Base-by-base conservation (phyloP, 2,888 invertebrate species). In the Hymenopus coronatus region DNA sequence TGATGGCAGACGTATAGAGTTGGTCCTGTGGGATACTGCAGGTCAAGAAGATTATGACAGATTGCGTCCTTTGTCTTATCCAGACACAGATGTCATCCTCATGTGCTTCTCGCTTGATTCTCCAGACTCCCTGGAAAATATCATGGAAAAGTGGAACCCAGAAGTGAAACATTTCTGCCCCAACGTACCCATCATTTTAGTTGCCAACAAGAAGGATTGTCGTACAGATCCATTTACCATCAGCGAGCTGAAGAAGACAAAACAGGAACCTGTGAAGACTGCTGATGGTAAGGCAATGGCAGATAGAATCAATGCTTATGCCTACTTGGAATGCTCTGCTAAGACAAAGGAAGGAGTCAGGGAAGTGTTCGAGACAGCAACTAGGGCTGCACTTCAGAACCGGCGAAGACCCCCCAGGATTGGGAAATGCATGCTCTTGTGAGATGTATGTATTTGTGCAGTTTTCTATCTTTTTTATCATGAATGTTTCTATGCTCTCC, bases 41-140 rank as follows among this genome's bases (percentile, higher is more conserved):
- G 54, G 54, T 4, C 54, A 99, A 94, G 99, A 99, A 94, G 99
- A 99, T 94, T 99, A 99, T 94, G 99, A 99, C 94, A 96, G 98
- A 94, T 96, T 99, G 93, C 96, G 99, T 93, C 99, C 99, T 91
- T 94, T 98, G 91, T 98, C 98, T 91, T 99, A 99, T 94, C 99
- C 99, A 88, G 99, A 99, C 94, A 99, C 99, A 90, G 99, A 99
- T 94, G 99, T 99, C 91, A 99, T 99, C 92, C 96, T 99, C 92
- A 99, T 99, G 98, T 99, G 99, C 95, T 99, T 99, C 95, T 98
- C 98, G 92, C 98, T 99, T 93, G 99, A 99, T 94, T 99, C 98
- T 93, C 99, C 99, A 89, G 99, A 99, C 95, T 99, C 99, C 92
- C 95, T 99, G 94, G 99, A 99, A 95, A 99, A 99, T 95, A 99